Evolutionary conservation across 92 coral and sea anemone species (phyloP).

Genomic region (Actinostola sp.): DNA sequence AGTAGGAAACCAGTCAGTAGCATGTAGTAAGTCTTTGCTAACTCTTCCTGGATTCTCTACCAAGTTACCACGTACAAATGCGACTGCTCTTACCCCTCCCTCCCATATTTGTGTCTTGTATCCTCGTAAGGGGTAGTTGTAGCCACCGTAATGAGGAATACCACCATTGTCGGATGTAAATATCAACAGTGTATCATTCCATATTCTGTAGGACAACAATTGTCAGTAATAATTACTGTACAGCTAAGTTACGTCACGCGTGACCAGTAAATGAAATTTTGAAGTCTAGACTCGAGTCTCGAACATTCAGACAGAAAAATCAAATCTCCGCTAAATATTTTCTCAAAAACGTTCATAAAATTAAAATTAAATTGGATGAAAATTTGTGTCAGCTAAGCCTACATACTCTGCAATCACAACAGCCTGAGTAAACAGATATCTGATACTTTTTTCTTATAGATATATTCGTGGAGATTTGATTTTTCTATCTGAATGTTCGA

Average conservation of each 20-base stretch:
- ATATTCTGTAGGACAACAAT: constrained; percentile 27
- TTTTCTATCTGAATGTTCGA: too few species aligned
- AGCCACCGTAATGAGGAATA: constrained; percentile 53
- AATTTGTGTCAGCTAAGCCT: neutral
- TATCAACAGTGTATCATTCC: constrained; percentile 60
- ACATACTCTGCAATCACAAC: neutral
- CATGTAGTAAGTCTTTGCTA: constrained; percentile 54
- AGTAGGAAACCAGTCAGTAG: constrained; percentile 77
- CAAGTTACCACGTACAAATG: constrained; percentile 65
- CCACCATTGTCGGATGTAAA: constrained; percentile 73
- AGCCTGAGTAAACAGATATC: neutral
- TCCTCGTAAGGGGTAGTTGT: constrained; percentile 72
- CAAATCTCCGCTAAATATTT: neutral
- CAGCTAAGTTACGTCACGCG: neutral
- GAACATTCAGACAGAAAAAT: neutral
- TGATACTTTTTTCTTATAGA: neutral
- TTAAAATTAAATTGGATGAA: neutral
- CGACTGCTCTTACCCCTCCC: constrained; percentile 74
- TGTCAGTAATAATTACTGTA: too few species aligned
- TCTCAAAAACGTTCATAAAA: too few species aligned
- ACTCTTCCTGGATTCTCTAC: constrained; percentile 26
- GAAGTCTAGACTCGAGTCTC: neutral
- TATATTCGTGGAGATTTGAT: too few species aligned
- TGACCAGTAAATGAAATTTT: too few species aligned
- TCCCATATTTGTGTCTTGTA: constrained; percentile 68